phyloP scores from a whole-genome alignment of 2,797 vertebrate genomes.

The Sciurus vulgaris region DNA sequence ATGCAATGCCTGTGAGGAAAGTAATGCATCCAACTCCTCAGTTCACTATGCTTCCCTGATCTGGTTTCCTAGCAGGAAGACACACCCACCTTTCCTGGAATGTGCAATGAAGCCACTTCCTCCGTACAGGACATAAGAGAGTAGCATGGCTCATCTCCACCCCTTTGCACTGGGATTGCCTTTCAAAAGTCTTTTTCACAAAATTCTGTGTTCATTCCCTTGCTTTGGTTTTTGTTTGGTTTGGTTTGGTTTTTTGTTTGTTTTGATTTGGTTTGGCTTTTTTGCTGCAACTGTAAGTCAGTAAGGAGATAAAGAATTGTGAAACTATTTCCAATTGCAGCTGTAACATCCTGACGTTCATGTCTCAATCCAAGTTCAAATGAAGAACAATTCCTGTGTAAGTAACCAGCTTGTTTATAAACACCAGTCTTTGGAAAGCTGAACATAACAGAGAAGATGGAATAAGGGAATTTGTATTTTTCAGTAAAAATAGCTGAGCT shows the following conservation, averaged over 20 bases:
- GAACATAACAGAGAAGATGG: neutral
- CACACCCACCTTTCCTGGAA: neutral
- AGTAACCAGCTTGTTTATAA: neutral
- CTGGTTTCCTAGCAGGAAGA: neutral
- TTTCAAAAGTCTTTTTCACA: neutral
- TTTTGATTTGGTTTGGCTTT: neutral
- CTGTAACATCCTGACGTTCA: neutral
- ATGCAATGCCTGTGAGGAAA: neutral
- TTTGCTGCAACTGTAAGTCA: neutral
- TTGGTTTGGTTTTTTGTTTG: neutral
- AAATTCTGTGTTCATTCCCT: neutral
- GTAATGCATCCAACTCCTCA: neutral
- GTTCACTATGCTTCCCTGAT: neutral
- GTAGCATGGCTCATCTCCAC: neutral
- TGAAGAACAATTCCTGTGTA: neutral
- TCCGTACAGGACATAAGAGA: neutral
- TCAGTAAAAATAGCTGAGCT: neutral
- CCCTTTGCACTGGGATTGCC: neutral
- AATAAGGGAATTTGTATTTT: neutral
- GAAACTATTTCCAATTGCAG: constrained; percentile 25
- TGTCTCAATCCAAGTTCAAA: neutral
- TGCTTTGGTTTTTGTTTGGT: neutral
- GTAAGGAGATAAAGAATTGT: neutral
- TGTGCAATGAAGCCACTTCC: neutral
- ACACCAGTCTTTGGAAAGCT: neutral